phyloP scores from a whole-genome alignment of 2,113 vertebrate genomes.

The Sinocyclocheilus anophthalmus region DNA sequence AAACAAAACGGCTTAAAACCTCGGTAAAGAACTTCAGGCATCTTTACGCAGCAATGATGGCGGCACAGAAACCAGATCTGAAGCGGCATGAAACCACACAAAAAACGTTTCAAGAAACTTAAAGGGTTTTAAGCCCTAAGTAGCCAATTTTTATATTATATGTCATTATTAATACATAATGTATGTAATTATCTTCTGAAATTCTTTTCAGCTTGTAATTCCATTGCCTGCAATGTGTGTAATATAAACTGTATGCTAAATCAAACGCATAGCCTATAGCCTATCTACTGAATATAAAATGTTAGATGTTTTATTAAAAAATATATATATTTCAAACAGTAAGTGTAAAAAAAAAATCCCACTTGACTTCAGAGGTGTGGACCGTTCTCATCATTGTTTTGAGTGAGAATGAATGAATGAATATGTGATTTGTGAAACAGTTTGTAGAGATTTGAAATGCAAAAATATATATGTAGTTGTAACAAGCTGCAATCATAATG shows the following conservation, averaged over 20 bases:
- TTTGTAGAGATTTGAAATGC: background rate
- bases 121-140: too few species aligned
- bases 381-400: background rate
- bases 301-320: background rate
- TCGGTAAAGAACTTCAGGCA: too few species aligned
- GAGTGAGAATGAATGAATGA: too few species aligned
- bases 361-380: background rate
- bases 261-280: too few species aligned
- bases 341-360: background rate
- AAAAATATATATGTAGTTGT: background rate
- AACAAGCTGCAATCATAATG: background rate
- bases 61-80: background rate
- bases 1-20: too few species aligned
- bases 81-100: background rate
- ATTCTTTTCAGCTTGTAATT: background rate
- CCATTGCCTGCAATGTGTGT: background rate
- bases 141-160: background rate
- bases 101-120: too few species aligned
- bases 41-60: too few species aligned
- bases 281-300: too few species aligned
- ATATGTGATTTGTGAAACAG: too few species aligned
- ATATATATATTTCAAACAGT: background rate
- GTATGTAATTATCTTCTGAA: background rate
- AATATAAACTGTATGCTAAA: background rate
- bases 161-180: background rate